Conservation (phyloP, 2,797 vertebrate species). For the Picus viridis region DNA sequence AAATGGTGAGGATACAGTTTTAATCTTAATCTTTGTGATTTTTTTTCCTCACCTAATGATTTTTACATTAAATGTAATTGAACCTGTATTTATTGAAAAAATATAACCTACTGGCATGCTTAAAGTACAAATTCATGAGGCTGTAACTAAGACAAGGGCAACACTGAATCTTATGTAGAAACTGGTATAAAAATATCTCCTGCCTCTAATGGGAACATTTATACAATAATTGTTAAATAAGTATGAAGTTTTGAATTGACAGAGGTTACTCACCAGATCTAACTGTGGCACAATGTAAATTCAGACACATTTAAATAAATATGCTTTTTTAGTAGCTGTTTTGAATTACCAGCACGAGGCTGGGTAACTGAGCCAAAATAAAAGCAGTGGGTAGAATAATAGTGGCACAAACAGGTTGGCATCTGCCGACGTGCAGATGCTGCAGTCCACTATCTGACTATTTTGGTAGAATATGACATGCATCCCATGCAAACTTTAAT, state of each 20-base stretch:
- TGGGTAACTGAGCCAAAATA: conserved; percentile 40
- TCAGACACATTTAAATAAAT: conserved; percentile 15
- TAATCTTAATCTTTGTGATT: neutral
- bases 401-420: neutral
- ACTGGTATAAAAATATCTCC: neutral
- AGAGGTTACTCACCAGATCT: neutral
- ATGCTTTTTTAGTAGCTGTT: conserved; percentile 4
- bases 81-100: neutral
- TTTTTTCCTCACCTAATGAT: neutral
- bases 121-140: neutral
- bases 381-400: conserved; percentile 20
- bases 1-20: neutral
- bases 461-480: neutral
- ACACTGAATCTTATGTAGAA: neutral
- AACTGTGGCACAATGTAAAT: neutral
- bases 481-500: neutral
- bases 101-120: neutral
- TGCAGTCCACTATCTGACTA: neutral
- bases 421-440: conserved; percentile 11
- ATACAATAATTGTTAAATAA: neutral
- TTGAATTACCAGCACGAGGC: neutral
- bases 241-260: neutral
- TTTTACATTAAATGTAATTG: neutral
- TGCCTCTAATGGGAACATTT: neutral
- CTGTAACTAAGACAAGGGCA: neutral